Conservation (phyloP, 2,888 invertebrate genomes). For the Drosophila infuscata region DNA sequence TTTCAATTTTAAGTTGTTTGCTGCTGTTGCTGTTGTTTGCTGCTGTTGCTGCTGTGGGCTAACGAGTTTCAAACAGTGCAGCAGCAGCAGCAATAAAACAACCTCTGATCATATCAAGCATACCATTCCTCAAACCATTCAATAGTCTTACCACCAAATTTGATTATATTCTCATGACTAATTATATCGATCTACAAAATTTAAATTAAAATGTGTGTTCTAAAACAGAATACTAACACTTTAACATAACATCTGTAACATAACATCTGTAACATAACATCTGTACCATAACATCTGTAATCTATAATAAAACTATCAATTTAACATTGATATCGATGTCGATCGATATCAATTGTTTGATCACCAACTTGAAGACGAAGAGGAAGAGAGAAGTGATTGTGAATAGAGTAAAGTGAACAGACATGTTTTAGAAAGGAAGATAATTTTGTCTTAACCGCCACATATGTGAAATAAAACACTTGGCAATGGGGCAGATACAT, state of each 20-base stretch:
- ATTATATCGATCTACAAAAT: not conserved
- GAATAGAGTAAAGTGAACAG: too few relatives aligned
- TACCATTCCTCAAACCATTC: conserved; percentile 15
- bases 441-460: too few relatives aligned
- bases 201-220: not conserved
- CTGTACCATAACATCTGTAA: too few relatives aligned
- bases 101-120: conserved; percentile 20
- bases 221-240: not conserved
- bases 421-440: too few relatives aligned
- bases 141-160: not conserved
- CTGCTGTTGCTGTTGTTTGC: conserved; percentile 23
- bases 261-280: too few relatives aligned
- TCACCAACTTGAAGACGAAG: too few relatives aligned
- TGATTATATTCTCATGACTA: not conserved
- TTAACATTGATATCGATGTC: too few relatives aligned
- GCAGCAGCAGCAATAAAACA: conserved; percentile 12
- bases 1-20: conserved; percentile 70
- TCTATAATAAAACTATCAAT: too few relatives aligned
- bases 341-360: too few relatives aligned
- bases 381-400: too few relatives aligned
- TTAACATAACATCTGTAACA: too few relatives aligned
- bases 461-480: not conserved
- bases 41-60: conserved; percentile 41
- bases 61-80: conserved; percentile 57
- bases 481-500: conserved; percentile 4